Base-by-base conservation (phyloP, 1,140 invertebrate species). In the Lanistes nyassanus region DNA sequence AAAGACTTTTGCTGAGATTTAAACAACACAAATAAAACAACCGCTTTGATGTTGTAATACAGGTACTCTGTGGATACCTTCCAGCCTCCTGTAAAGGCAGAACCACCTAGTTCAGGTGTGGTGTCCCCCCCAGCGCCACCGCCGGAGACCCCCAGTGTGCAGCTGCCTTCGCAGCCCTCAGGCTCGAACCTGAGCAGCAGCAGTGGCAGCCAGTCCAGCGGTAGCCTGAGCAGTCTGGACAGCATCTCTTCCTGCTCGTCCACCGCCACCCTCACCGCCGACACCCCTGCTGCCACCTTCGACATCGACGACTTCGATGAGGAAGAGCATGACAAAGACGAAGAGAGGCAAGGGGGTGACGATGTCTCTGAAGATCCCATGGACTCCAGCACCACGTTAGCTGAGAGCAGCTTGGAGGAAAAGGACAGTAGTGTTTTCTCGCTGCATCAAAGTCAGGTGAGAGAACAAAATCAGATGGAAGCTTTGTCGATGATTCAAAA, bases 21-120 rank as follows among this genome's bases (percentile, higher is more conserved):
- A n/a, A n/a, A n/a, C n/a, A n/a, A n/a, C n/a, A n/a, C n/a, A n/a
- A n/a, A n/a, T n/a, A n/a, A n/a, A n/a, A n/a, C n/a, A n/a, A n/a
- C n/a, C n/a, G n/a, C n/a, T n/a, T n/a, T n/a, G n/a, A 31, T 65
- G 51, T 73, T 68, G 39, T n/a, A 65, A 76, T 76, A 3, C 64
- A 89, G 87, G 73, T 87, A 87, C 75, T 89, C 88, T 21, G 87
- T 89, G 29, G 84, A 89, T 79, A 82, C 88, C 7, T 89, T 89
- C 76, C 87, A 89, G 66, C 88, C 88, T 16, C 88, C 88, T 42
- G 81, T 87, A 0, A 83, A 84, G 64, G 62, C 80, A 53, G 81
- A 84, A 36, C 19, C 67, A 29, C 21, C 74, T 9, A 76, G 60
- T 47, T 77, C 56, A 47, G 19, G 42, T 47, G 42, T 1, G 19